Evolutionary conservation across 2,797 vertebrate species (phyloP), one percentile per base, ranked within the genome.

Genomic region (Cuniculus paca): DNA sequence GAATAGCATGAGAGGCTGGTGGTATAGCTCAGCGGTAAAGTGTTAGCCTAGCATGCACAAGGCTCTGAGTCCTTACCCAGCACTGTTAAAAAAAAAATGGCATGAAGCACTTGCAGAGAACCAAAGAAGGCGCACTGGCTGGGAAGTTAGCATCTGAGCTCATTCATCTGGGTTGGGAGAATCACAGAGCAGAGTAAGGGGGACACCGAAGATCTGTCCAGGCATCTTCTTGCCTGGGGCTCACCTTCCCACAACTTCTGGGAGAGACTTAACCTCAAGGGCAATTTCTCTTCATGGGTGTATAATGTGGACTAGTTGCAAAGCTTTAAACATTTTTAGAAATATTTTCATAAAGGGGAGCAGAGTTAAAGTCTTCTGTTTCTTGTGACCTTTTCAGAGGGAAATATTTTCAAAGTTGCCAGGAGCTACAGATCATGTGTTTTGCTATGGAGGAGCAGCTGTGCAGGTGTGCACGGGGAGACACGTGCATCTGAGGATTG

Each of bases 351-450:
- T 70, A 83, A 94, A 82, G 56, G 77, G 39, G 20, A 92, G 14
- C 42, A 26, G 42, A 54, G 28, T 63, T 90, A n/a, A 80, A 70
- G 28, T 78, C 17, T 39, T 95, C 17, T 50, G 12, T 8, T 50
- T 78, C 48, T 54, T 81, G 50, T 70, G 80, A 81, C 60, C 89
- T 72, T 93, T 80, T 93, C 52, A 63, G 68, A 91, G 31, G 82
- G 74, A 84, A 65, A 83, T 16, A 2, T 56, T 94, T 90, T 80
- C 42, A 72, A 75, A 92, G 63, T 58, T 89, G 20, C 56, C 34
- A 22, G 78, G 22, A 42, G 61, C n/a, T 52, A 28, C 36, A 39
- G 42, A 83, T 48, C 72, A 61, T 4, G 1, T 86, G 68, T 65
- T 52, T 52, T 72, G 58, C 74, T 6, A 56, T 28, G 22, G 58